Conservation (phyloP, 2,113 vertebrate genomes). For the Cochlearius cochlearius region DNA sequence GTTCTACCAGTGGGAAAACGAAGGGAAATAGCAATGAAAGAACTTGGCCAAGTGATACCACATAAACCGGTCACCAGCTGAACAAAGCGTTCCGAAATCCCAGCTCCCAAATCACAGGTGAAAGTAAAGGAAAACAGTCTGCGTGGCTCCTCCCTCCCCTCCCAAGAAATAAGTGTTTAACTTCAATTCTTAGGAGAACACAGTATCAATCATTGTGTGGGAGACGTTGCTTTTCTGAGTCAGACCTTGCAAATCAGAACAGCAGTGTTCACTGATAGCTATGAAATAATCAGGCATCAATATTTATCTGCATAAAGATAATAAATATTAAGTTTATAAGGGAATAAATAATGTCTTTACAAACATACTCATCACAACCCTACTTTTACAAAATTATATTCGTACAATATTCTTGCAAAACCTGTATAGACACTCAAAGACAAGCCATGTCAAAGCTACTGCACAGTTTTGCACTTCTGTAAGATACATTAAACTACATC, state of each 20-base stretch:
- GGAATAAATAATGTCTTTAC: slow-evolving; percentile 10
- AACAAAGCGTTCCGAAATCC: not conserved
- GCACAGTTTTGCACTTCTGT: not conserved
- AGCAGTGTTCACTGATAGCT: not conserved
- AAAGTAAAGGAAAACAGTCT: not conserved
- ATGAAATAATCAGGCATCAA: not conserved
- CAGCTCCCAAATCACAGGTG: not conserved
- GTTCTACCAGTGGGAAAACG: not conserved
- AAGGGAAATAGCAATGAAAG: not conserved
- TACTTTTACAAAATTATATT: not conserved
- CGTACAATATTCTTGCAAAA: not conserved
- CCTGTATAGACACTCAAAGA: not conserved
- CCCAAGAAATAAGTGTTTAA: not conserved
- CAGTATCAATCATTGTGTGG: not conserved
- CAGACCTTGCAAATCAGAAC: not conserved
- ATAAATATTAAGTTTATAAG: slow-evolving; percentile 7
- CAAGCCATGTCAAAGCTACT: not conserved
- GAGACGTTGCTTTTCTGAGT: not conserved
- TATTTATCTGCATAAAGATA: not conserved
- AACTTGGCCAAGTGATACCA: not conserved
- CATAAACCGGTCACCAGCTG: not conserved
- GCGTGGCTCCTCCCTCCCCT: not conserved
- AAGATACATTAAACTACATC: not conserved
- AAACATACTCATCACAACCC: not conserved
- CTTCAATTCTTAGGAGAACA: not conserved